Base-by-base conservation (phyloP, 2,113 vertebrate species). In the Chrysemys picta region DNA sequence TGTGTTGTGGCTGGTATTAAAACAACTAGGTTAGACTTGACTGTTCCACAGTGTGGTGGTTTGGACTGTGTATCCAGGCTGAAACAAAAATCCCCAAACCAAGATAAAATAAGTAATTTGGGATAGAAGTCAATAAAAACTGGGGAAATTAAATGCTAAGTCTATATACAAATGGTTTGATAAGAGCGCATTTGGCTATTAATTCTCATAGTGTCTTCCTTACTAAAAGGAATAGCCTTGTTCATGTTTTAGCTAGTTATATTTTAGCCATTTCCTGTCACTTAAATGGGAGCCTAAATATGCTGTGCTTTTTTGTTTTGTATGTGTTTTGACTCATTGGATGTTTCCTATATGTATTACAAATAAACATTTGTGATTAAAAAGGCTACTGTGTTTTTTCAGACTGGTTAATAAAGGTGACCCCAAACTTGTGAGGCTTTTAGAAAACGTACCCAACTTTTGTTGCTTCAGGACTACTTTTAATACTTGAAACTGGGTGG, bases 21-120 rank as follows among this genome's bases (percentile, higher is more conserved):
- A 38, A 22, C n/a, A 38, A 19, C n/a, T 22, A 5, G 10, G 4
- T 38, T n/a, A n/a, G 17, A n/a, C 17, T 72, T 21, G 22, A 19
- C 17, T 38, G 1, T 10, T 19, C 8, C n/a, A 22, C 4, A 2
- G 1, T n/a, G 13, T 35, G 19, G 19, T 38, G 65, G 16, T 38
- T 72, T 72, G 65, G 17, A 72, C 31, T 31, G 27, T 59, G 57
- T 57, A 27, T 1, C 27, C 4, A 21, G 65, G 8, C 31, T 65
- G 31, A n/a, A 65, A 35, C 59, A 65, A 65, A 65, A 65, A 62
- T 35, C 31, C 31, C 31, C 31, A 35, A 35, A 17, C 16, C 31
- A n/a, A 17, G 31, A n/a, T 35, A n/a, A 35, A 35, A 65, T 59
- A 59, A 35, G 6, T 65, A 65, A 65, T 65, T 65, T 65, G 62